These are phyloP conservation scores for Todus mexicanus DNA, from an alignment of 2,797 vertebrate species.

Conservation along the genomic window DNA sequence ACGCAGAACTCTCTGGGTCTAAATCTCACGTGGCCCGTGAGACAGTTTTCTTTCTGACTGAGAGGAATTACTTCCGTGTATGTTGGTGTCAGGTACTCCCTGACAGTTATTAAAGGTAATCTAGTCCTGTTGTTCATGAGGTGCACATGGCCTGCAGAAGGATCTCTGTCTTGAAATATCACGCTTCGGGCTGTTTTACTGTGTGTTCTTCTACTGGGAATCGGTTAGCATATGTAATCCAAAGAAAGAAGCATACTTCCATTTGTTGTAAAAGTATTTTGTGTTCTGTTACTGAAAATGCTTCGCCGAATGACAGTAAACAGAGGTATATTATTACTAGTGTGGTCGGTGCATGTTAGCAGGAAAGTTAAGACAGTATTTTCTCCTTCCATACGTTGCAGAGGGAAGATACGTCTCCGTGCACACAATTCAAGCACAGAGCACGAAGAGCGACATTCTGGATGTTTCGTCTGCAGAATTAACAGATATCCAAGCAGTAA, in stretches of 20 bases:
- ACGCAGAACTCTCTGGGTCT: neutral
- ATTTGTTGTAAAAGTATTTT: neutral
- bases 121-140: neutral
- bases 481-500: neutral
- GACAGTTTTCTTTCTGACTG: neutral
- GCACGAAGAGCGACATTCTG: neutral
- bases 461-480: neutral
- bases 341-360: neutral
- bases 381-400: neutral
- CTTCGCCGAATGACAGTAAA: neutral
- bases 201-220: neutral
- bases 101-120: rapidly evolving
- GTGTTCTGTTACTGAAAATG: neutral
- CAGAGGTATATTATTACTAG: neutral
- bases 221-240: neutral
- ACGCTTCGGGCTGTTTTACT: neutral
- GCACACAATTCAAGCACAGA: neutral
- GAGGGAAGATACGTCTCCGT: neutral
- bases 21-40: neutral
- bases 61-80: neutral
- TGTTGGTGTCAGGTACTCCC: neutral
- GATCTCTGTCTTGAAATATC: neutral
- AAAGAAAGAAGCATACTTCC: neutral
- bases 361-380: neutral
- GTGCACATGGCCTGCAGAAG: neutral